Conservation (phyloP, 2,888 invertebrate species). For the Ctenicera cuprea region DNA sequence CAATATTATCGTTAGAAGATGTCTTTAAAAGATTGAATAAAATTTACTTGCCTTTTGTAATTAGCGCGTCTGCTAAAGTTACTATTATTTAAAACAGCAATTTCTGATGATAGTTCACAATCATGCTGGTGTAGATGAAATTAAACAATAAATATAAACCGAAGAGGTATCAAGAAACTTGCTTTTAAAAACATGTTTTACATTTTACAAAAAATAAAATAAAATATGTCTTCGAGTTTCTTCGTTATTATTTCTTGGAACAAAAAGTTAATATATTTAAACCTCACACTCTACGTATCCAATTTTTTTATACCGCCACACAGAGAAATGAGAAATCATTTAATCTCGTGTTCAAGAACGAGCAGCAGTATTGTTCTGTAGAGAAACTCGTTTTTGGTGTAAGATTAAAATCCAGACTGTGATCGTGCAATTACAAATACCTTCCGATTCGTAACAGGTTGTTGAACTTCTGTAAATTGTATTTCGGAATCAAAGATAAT, state of each 20-base stretch:
- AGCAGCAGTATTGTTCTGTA: constrained; percentile 44
- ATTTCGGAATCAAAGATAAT: constrained; percentile 41
- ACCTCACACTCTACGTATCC: constrained; percentile 41
- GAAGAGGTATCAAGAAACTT: constrained; percentile 14
- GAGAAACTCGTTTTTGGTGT: constrained; percentile 45
- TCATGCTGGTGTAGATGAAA: background rate
- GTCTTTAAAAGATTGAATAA: no score
- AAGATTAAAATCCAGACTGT: constrained; percentile 51
- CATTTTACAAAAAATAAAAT: constrained; percentile 22
- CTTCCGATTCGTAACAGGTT: constrained; percentile 54
- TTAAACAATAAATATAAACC: constrained; percentile 15
- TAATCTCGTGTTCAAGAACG: constrained; percentile 33
- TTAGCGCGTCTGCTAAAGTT: no score
- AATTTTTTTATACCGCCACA: constrained; percentile 34
- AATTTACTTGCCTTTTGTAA: no score
- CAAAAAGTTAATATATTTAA: constrained; percentile 54
- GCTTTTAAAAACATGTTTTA: constrained; percentile 27
- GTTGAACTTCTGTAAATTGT: constrained; percentile 51
- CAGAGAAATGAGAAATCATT: constrained; percentile 32
- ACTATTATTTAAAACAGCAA: background rate
- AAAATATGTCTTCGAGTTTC: constrained; percentile 23
- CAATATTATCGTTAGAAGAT: no score
- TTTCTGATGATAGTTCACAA: background rate
- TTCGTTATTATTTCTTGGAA: constrained; percentile 39
- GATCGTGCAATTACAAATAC: constrained; percentile 55